phyloP scores from a whole-genome alignment of 2,797 vertebrate genomes.

The Neomorphus geoffroyi region DNA sequence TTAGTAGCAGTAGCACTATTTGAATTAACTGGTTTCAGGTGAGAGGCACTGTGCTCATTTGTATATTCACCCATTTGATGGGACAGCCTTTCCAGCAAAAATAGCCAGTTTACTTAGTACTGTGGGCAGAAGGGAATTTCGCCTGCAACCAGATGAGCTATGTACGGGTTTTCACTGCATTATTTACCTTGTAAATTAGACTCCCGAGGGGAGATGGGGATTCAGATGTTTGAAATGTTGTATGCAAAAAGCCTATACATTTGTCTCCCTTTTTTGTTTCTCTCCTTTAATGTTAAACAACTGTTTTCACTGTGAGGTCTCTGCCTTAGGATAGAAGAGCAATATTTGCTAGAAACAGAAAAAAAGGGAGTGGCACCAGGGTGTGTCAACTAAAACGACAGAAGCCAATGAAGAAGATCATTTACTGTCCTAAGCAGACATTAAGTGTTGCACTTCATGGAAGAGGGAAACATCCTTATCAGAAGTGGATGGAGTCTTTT shows the following conservation, averaged over 20 bases:
- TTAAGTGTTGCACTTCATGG: background rate
- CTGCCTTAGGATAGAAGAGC: constrained; percentile 23
- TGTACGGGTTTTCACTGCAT: background rate
- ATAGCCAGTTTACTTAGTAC: background rate
- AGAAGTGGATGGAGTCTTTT: background rate
- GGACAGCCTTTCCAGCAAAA: background rate
- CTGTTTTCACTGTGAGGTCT: background rate
- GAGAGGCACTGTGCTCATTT: background rate
- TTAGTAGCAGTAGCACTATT: background rate
- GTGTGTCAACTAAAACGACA: background rate
- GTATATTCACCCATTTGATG: background rate
- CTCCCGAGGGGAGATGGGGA: background rate
- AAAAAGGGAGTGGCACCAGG: constrained; percentile 1
- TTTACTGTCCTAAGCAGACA: background rate
- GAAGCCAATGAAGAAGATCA: background rate
- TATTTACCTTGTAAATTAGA: constrained; percentile 67
- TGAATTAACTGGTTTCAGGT: background rate
- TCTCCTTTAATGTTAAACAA: constrained; percentile 22
- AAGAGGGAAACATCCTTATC: background rate
- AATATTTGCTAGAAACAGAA: background rate
- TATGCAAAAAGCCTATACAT: constrained; percentile 28
- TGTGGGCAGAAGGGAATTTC: constrained; percentile 32
- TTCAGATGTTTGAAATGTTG: constrained; percentile 14
- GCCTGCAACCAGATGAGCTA: background rate
- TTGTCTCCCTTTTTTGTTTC: constrained; percentile 33